Conservation (phyloP, 1,140 invertebrate genomes). For the Calycopis cecrops region DNA sequence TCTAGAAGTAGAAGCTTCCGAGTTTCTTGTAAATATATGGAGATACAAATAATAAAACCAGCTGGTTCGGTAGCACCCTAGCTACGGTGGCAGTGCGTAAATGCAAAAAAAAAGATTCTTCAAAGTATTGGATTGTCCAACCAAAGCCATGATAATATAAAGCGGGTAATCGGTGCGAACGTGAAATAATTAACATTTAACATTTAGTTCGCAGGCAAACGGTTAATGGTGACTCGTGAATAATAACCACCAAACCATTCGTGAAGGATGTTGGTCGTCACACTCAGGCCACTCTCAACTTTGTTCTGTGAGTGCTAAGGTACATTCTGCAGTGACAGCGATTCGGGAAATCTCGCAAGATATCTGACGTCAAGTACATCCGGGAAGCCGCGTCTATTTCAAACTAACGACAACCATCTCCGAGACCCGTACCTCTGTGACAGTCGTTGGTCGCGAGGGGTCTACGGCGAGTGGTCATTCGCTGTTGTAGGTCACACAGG, state of each 20-base stretch:
- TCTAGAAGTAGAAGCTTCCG: no score
- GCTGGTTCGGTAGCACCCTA: no score
- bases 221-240: neutral
- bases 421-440: constrained; percentile 20
- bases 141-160: no score
- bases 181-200: no score
- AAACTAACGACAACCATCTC: constrained; percentile 27
- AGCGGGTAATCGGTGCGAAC: no score
- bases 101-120: no score
- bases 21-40: no score
- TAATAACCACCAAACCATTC: constrained; percentile 1
- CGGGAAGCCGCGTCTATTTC: constrained; percentile 65
- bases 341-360: constrained; percentile 58
- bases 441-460: constrained; percentile 13
- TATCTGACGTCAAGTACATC: constrained; percentile 64
- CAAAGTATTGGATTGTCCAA: no score
- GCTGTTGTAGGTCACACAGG: no score
- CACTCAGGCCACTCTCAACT: constrained; percentile 29
- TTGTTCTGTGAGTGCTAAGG: constrained; percentile 29
- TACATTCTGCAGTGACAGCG: constrained; percentile 36
- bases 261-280: constrained; percentile 1
- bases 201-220: neutral
- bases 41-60: no score
- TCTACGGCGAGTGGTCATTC: constrained; percentile 22
- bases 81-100: no score